phyloP scores from a whole-genome alignment of 1,140 invertebrate genomes.

The Bombus ignitus region DNA sequence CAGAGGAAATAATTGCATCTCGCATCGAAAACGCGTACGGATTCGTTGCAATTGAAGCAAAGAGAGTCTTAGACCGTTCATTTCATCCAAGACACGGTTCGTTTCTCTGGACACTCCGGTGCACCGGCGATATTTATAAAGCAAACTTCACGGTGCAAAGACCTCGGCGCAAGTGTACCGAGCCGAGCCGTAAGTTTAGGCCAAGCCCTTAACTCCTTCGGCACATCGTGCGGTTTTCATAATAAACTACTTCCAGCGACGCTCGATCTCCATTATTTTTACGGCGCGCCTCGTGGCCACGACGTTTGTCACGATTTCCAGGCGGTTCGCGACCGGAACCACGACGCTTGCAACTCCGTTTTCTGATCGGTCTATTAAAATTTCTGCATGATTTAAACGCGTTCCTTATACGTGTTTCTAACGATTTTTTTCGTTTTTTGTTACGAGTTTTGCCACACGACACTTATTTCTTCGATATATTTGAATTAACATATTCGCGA shows the following conservation, averaged over 20 bases:
- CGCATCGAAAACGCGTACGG: constrained; percentile 5
- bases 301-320: constrained; percentile 21
- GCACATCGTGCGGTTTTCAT: constrained; percentile 55
- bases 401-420: background rate
- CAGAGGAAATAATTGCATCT: background rate
- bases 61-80: constrained; percentile 24
- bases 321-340: background rate
- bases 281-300: background rate
- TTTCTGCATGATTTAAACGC: background rate
- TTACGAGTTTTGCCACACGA: background rate
- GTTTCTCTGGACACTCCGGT: constrained; percentile 64
- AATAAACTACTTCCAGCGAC: constrained; percentile 50
- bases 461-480: background rate
- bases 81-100: constrained; percentile 51
- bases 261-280: constrained; percentile 55
- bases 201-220: constrained; percentile 60
- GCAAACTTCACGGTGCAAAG: constrained; percentile 68
- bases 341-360: background rate
- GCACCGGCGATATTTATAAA: constrained; percentile 69
- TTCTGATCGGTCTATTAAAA: background rate
- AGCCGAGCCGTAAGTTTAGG: constrained; percentile 46
- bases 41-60: background rate
- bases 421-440: too few species aligned
- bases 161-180: constrained; percentile 35
- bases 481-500: background rate